These are phyloP conservation scores for Zoanthus solanderi DNA, from an alignment of 92 coral and sea anemone species.

Conservation along the genomic window DNA sequence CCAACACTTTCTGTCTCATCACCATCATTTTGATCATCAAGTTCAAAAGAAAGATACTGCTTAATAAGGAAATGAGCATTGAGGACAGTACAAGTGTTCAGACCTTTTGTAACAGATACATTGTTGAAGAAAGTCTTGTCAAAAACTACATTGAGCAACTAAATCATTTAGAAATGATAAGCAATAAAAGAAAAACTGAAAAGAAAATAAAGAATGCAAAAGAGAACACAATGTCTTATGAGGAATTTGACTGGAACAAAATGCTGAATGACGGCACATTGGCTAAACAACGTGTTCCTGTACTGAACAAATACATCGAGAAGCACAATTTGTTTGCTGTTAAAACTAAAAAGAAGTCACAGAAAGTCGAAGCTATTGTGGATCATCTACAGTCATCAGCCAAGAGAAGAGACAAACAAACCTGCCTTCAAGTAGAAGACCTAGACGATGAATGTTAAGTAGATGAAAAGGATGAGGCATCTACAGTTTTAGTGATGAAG, in stretches of 20 bases:
- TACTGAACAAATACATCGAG: slow-evolving; percentile 58
- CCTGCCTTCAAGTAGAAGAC: slow-evolving; percentile 11
- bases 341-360: slow-evolving; percentile 58
- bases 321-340: slow-evolving; percentile 54
- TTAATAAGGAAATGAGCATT: neutral
- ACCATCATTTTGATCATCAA: too few relatives aligned
- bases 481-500: slow-evolving; percentile 10
- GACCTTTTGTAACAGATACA: slow-evolving; percentile 62
- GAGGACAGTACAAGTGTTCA: neutral
- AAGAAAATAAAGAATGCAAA: slow-evolving; percentile 35
- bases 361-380: slow-evolving; percentile 62
- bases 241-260: neutral
- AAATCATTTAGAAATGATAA: slow-evolving; percentile 68
- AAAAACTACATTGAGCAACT: slow-evolving; percentile 55
- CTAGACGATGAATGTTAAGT: slow-evolving; percentile 13
- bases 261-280: slow-evolving; percentile 47
- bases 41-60: too few relatives aligned
- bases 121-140: slow-evolving; percentile 71
- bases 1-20: too few relatives aligned
- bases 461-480: slow-evolving; percentile 3
- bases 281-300: slow-evolving; percentile 60
- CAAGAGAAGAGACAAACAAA: slow-evolving; percentile 20
- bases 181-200: slow-evolving; percentile 58
- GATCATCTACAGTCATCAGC: slow-evolving; percentile 23
- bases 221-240: slow-evolving; percentile 21